Conservation (phyloP, 1,140 invertebrate species). For the Pinna nobilis region DNA sequence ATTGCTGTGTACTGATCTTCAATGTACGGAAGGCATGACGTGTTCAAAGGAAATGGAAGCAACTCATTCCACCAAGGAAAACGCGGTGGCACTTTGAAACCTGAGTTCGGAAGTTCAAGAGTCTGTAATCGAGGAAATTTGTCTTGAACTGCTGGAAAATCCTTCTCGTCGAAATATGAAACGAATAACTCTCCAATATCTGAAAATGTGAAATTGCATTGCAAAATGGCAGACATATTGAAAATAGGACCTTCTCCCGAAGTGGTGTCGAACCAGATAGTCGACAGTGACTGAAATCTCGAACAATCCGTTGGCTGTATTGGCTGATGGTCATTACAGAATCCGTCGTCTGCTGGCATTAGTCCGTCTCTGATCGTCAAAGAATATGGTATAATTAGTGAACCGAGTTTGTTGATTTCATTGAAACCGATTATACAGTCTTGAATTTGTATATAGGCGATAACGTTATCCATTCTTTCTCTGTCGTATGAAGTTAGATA, state of each 20-base stretch:
- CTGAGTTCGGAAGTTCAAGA: conserved; percentile 49
- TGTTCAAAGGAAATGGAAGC: conserved; percentile 29
- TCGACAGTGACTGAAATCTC: background rate
- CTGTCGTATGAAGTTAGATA: background rate
- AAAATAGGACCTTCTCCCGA: background rate
- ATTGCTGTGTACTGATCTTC: conserved; percentile 44
- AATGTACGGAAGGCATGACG: conserved; percentile 42
- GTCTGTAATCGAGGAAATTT: conserved; percentile 55
- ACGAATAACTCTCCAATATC: conserved; percentile 43
- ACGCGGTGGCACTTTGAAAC: conserved; percentile 35
- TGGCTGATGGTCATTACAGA: background rate
- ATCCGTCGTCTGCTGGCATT: background rate
- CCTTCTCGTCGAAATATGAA: conserved; percentile 25
- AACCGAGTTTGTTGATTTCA: conserved; percentile 10
- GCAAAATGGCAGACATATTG: conserved; percentile 23
- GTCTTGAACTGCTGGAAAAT: conserved; percentile 25
- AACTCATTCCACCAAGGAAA: conserved; percentile 51
- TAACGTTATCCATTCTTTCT: background rate
- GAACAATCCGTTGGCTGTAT: background rate
- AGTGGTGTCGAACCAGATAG: background rate
- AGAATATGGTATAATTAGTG: background rate
- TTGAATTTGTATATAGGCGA: conserved; percentile 14
- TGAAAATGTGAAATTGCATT: conserved; percentile 18
- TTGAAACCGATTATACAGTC: conserved; percentile 7
- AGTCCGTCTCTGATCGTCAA: background rate